A percentile compares a stretch with the other conserved stretches of the same genome.
Conservation (phyloP, 2,797 vertebrate genomes). For the Chelmon rostratus region DNA sequence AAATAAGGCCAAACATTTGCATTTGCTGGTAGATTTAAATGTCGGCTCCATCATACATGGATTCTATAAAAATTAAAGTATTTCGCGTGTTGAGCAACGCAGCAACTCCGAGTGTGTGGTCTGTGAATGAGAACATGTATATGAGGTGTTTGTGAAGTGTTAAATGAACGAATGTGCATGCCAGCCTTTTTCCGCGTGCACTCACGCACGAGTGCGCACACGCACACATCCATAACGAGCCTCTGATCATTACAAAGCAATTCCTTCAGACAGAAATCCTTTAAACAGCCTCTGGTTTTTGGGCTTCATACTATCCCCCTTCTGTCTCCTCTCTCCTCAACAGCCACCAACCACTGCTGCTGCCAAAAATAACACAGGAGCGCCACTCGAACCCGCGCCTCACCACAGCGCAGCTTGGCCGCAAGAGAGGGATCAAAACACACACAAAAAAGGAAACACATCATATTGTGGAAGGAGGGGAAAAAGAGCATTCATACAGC, state of each 20-base stretch:
- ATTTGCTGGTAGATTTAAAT: constrained; percentile 17
- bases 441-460: constrained; percentile 92
- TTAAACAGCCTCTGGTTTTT: constrained; percentile 86
- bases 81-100: constrained; percentile 41
- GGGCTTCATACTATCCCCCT: constrained; percentile 81
- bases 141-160: constrained; percentile 70
- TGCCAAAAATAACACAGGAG: constrained; percentile 92
- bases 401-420: constrained; percentile 83
- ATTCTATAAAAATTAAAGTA: constrained; percentile 2
- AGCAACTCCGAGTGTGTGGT: constrained; percentile 60
- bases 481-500: constrained; percentile 81
- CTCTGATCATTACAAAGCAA: constrained; percentile 86
- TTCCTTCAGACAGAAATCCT: constrained; percentile 88
- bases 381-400: constrained; percentile 88
- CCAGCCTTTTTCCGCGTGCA: constrained; percentile 37
- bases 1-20: constrained; percentile 9
- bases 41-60: not conserved
- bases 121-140: constrained; percentile 53
- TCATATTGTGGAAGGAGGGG: constrained; percentile 85
- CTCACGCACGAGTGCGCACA: constrained; percentile 23
- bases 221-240: constrained; percentile 72
- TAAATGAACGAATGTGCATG: constrained; percentile 65
- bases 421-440: constrained; percentile 90
- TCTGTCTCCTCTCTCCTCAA: constrained; percentile 84
- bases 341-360: constrained; percentile 89